A percentile compares a stretch with the other conserved stretches of the same genome.
These are phyloP conservation scores for Astyanax mexicanus DNA, from an alignment of 2,797 vertebrate species.

Conservation along the genomic window DNA sequence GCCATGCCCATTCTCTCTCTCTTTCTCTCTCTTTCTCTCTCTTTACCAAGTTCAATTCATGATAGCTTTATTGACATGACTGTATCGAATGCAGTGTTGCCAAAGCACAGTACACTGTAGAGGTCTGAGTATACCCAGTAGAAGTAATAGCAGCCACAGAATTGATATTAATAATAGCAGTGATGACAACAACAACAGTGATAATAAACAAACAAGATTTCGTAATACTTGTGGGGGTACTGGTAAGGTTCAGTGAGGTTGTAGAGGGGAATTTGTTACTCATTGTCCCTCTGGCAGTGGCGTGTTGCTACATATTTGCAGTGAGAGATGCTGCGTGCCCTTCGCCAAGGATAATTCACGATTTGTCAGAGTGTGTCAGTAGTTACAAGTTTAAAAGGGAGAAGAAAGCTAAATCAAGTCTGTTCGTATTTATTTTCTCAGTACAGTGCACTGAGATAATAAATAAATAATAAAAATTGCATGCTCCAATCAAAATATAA, in stretches of 20 bases:
- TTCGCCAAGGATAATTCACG: not conserved
- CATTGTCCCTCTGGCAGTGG: not conserved
- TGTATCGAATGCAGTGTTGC: not conserved
- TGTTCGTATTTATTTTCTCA: too few species aligned
- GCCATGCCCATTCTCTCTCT: constrained; percentile 47
- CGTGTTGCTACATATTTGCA: not conserved
- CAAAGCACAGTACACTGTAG: not conserved
- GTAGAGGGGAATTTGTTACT: not conserved
- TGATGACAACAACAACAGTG: not conserved
- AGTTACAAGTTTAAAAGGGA: not conserved
- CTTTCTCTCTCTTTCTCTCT: constrained; percentile 16
- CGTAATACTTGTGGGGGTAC: not conserved
- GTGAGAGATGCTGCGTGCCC: not conserved
- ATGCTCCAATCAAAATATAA: too few species aligned
- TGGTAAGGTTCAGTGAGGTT: not conserved
- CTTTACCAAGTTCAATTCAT: not conserved
- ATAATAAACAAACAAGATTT: not conserved
- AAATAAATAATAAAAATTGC: too few species aligned
- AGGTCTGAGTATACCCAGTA: not conserved
- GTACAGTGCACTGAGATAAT: too few species aligned
- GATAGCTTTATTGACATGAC: not conserved
- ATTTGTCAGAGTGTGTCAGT: not conserved
- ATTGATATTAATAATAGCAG: not conserved
- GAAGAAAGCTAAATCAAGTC: too few species aligned
- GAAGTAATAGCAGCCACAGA: not conserved